phyloP scores from a whole-genome alignment of 2,797 vertebrate species.

The Notoglanidium macrostoma region DNA sequence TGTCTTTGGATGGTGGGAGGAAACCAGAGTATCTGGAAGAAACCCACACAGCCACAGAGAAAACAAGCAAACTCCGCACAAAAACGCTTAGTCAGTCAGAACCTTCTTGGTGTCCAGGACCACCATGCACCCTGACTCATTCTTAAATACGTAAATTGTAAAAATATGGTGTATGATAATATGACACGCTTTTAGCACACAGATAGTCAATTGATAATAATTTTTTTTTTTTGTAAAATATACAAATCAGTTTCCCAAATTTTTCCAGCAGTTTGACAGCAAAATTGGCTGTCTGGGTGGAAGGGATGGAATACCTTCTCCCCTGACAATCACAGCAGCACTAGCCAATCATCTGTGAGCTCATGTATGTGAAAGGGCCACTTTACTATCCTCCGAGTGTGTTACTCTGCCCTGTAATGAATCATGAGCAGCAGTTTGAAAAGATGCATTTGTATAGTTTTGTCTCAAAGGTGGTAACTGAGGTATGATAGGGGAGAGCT shows the following conservation, averaged over 20 bases:
- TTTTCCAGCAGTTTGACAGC: background rate
- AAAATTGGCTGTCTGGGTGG: background rate
- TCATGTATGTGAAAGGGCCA: background rate
- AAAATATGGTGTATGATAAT: background rate
- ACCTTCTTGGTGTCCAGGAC: too few species aligned
- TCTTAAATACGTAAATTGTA: background rate
- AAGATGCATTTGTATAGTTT: background rate
- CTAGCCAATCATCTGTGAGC: background rate
- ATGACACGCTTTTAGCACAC: background rate
- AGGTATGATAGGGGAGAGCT: background rate
- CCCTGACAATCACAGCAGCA: background rate
- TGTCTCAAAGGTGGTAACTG: background rate
- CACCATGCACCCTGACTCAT: too few species aligned
- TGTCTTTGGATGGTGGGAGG: too few species aligned
- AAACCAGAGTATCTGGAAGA: too few species aligned
- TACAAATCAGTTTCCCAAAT: background rate
- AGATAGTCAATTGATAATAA: background rate
- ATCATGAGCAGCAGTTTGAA: background rate
- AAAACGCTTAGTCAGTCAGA: too few species aligned
- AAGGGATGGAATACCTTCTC: background rate
- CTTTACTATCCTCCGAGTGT: background rate
- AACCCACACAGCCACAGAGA: too few species aligned
- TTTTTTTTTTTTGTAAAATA: background rate
- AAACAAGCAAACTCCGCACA: too few species aligned
- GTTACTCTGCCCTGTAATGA: background rate